Evolutionary conservation across 2,797 vertebrate genomes (phyloP).

Genomic region (Oreonectes daqikongensis): DNA sequence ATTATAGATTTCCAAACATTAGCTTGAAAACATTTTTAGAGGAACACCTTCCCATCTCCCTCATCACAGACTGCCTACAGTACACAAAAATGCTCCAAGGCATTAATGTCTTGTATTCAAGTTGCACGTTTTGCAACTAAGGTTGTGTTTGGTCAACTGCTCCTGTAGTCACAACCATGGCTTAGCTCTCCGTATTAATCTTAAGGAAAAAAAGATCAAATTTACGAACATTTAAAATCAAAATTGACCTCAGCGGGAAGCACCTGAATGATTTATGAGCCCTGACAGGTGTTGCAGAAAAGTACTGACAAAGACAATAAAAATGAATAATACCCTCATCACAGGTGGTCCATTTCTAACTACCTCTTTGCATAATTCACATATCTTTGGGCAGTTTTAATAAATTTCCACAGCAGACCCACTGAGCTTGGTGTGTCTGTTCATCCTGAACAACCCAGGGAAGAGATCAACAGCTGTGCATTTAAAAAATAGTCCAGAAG

Average conservation of each 20-base stretch:
- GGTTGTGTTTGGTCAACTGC: neutral
- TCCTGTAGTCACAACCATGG: neutral
- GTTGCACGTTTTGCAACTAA: neutral
- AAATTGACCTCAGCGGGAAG: slow-evolving; percentile 67
- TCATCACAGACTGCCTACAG: neutral
- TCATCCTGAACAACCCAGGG: slow-evolving; percentile 31
- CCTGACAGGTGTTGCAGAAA: slow-evolving; percentile 66
- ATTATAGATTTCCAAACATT: slow-evolving; percentile 27
- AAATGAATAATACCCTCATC: slow-evolving; percentile 45
- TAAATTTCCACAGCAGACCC: slow-evolving; percentile 48
- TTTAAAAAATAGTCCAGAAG: slow-evolving; percentile 50
- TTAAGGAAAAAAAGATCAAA: slow-evolving; percentile 6
- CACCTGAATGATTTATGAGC: slow-evolving; percentile 74
- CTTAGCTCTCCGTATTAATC: neutral
- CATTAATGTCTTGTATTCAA: neutral
- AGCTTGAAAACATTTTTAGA: slow-evolving; percentile 13
- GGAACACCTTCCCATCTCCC: neutral
- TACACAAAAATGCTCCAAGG: neutral
- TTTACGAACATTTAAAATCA: neutral
- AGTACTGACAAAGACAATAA: slow-evolving; percentile 35
- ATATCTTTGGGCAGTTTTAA: slow-evolving; percentile 53
- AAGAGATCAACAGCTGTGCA: slow-evolving; percentile 51
- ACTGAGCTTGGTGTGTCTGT: slow-evolving; percentile 51
- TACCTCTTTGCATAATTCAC: slow-evolving; percentile 48
- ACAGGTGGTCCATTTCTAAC: slow-evolving; percentile 48